Base-by-base conservation (phyloP, 2,113 vertebrate genomes). In the Tupaia tana region DNA sequence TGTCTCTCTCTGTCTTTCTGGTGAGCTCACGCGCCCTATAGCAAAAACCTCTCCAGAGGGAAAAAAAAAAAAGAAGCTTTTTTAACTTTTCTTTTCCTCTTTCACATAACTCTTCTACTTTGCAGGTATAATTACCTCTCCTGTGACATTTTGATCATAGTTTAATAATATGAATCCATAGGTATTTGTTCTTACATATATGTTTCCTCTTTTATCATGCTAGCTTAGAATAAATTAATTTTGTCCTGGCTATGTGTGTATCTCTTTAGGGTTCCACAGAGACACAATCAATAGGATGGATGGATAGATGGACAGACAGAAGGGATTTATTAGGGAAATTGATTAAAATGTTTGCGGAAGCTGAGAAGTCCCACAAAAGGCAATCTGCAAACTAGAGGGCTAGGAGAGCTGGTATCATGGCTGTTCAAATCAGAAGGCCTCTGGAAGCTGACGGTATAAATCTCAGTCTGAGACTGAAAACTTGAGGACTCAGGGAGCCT, bases 111-210 rank as follows among this genome's bases (percentile, higher is more conserved):
- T 69, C 18, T 70, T n/a, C 54, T 25, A n/a, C 25, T 43, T 25
- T 61, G 9, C 7, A 22, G 9, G 6, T 84, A 67, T 58, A 81
- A 70, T 87, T 22, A 59, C 8, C 61, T 84, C 61, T 95, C 63
- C 81, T 52, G 52, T 90, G 81, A 73, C 24, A 71, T 18, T 94
- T 91, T 77, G 31, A 64, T 80, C 70, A 69, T 81, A 63, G 9
- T 78, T 66, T 83, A 83, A 74, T 54, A 85, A 94, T 78, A 24
- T 81, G 66, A 82, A 29, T 71, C 43, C 86, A 54, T 80, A 71
- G 16, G 14, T 94, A 79, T 73, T 90, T 93, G n/a, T 96, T 96
- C 93, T 70, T 83, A 75, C 22, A 34, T 25, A 16, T 34, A n/a
- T 75, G 20, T 93, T 69, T 93, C 43, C 18, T 66, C n/a, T 95